Evolutionary conservation across 2,888 invertebrate genomes (phyloP), one percentile per base, ranked within the genome.

Genomic region (Seira musarum): DNA sequence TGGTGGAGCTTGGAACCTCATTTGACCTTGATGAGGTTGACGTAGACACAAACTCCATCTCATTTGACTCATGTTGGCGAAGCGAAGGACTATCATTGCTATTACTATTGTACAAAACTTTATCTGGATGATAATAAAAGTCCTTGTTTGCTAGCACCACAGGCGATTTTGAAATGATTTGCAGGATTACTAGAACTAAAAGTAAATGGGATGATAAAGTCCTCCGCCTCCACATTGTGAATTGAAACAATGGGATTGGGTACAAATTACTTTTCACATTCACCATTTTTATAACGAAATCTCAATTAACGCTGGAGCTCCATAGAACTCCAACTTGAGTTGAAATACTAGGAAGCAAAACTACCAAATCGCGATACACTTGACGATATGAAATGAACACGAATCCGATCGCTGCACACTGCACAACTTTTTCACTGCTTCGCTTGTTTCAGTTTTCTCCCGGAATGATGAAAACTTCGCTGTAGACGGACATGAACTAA

Each of bases 61-160:
- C n/a, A 69, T 76, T 70, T 21, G 69, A 64, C 63, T 69, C 64
- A 64, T 76, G 63, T 17, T 53, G 24, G n/a, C n/a, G n/a, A n/a
- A 13, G 1, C 2, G 57, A 68, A 40, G 57, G 25, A 70, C 30
- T 17, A 70, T 70, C 24, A 60, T 68, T n/a, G n/a, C n/a, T n/a
- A n/a, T n/a, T 66, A 35, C 61, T 69, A 30, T 60, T 35, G 1
- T 70, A 35, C n/a, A 25, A 60, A 60, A 35, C 35, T 22, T 35
- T 67, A 76, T 76, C 76, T 69, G 76, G 76, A 69, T 76, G 76
- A 76, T 76, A 76, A 65, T 76, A 76, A 40, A 76, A 76, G 17
- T 76, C 76, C 76, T 76, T 76, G 60, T n/a, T n/a, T n/a, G 76
- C 76, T 63, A 76, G 25, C 53, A n/a, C n/a, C n/a, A n/a, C n/a